Percentiles rank a stretch among this genome's conserved stretches.
These are phyloP conservation scores for Liparis tanakae DNA, from an alignment of 2,797 vertebrate species.

Conservation along the genomic window DNA sequence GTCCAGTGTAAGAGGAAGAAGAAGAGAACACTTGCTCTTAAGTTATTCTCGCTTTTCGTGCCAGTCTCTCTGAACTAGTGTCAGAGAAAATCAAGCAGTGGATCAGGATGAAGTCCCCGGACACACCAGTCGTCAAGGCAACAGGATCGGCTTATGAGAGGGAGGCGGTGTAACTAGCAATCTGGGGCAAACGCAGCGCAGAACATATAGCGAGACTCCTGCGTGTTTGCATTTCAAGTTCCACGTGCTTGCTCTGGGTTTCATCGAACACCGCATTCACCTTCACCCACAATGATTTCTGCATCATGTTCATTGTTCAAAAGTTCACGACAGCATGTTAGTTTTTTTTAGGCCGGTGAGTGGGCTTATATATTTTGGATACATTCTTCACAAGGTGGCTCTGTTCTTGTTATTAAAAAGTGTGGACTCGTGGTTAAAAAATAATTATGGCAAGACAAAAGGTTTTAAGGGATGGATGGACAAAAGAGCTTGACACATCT, in stretches of 20 bases:
- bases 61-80: conserved; percentile 59
- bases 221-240: neutral
- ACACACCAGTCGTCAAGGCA: conserved; percentile 81
- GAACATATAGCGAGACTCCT: conserved; percentile 38
- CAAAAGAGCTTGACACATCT: neutral
- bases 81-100: conserved; percentile 66
- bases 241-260: neutral
- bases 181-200: conserved; percentile 56
- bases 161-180: conserved; percentile 56
- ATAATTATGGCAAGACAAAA: neutral
- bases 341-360: neutral
- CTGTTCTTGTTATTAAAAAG: neutral
- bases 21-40: conserved; percentile 47
- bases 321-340: neutral
- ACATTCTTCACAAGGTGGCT: neutral
- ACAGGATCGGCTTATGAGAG: conserved; percentile 65
- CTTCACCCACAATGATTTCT: neutral
- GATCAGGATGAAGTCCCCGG: conserved; percentile 71
- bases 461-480: neutral
- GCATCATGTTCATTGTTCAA: neutral
- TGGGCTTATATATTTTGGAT: neutral
- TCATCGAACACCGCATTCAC: neutral
- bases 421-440: no score
- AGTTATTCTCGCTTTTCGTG: conserved; percentile 47
- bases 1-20: neutral